A percentile compares a stretch with the other conserved stretches of the same genome.
Conservation (phyloP, 2,797 vertebrate genomes). For the Trachurus trachurus region DNA sequence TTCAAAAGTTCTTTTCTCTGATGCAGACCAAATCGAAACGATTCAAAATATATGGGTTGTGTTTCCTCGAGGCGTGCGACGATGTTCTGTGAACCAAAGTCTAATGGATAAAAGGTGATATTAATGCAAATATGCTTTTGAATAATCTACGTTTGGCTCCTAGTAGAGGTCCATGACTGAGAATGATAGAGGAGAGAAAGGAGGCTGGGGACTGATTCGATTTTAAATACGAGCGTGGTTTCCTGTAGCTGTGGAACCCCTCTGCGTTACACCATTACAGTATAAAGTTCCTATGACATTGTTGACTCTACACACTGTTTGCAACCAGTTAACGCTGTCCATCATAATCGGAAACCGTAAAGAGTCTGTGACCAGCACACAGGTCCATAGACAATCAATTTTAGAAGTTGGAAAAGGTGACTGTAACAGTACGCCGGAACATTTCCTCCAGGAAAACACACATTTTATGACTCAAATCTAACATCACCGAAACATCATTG, state of each 20-base stretch:
- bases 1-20: constrained; percentile 41
- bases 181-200: constrained; percentile 10
- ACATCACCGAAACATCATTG: constrained; percentile 27
- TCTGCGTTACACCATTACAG: constrained; percentile 34
- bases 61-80: constrained; percentile 41
- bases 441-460: constrained; percentile 26
- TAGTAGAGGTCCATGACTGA: constrained; percentile 23
- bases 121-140: constrained; percentile 53
- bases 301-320: constrained; percentile 3
- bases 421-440: constrained; percentile 38
- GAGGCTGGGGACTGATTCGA: constrained; percentile 12
- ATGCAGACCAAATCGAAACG: constrained; percentile 58
- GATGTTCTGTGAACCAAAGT: constrained; percentile 31
- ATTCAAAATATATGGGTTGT: constrained; percentile 39
- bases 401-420: constrained; percentile 52
- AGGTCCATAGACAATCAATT: constrained; percentile 63
- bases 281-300: constrained; percentile 20
- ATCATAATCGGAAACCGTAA: constrained; percentile 28
- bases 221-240: constrained; percentile 1
- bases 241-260: constrained; percentile 22
- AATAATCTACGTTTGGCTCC: constrained; percentile 49
- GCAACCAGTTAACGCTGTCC: constrained; percentile 27
- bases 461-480: constrained; percentile 40
- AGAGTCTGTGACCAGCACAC: constrained; percentile 35
- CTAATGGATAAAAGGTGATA: constrained; percentile 65